Conservation (phyloP, 2,888 invertebrate genomes). For the Macrophya annulata region DNA sequence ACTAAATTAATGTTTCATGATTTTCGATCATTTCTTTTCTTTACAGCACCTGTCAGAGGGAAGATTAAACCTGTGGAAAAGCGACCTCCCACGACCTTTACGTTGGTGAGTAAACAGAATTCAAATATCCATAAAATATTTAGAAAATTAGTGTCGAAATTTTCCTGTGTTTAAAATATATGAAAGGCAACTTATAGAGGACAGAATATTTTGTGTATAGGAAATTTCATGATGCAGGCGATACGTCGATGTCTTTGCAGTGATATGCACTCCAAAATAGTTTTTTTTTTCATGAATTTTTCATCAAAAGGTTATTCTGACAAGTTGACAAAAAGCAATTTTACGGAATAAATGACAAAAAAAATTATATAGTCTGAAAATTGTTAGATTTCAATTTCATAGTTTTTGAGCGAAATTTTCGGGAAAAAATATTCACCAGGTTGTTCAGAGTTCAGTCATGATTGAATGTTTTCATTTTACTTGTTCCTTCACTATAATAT, state of each 20-base stretch:
- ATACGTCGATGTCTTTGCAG: too few relatives aligned
- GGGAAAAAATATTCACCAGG: too few relatives aligned
- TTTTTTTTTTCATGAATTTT: too few relatives aligned
- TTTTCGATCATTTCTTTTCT: background rate
- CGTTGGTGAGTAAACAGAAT: constrained; percentile 71
- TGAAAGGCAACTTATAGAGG: background rate
- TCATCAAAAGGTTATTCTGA: too few relatives aligned
- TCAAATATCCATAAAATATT: background rate
- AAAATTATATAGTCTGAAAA: too few relatives aligned
- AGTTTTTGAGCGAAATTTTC: too few relatives aligned
- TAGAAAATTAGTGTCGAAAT: background rate
- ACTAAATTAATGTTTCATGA: background rate
- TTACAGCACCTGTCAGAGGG: constrained; percentile 78
- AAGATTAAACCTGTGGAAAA: constrained; percentile 77
- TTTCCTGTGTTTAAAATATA: background rate
- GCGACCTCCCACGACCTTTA: constrained; percentile 73
- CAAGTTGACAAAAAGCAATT: too few relatives aligned
- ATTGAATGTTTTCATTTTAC: too few relatives aligned
- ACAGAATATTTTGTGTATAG: background rate
- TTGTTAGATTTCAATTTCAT: too few relatives aligned
- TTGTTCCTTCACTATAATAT: background rate
- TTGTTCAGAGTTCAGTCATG: too few relatives aligned
- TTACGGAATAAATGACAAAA: too few relatives aligned
- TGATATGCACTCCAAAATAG: too few relatives aligned
- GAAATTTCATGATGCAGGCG: constrained; percentile 17